Evolutionary conservation across 2,888 invertebrate genomes (phyloP).

Genomic region (Drosophila recens): DNA sequence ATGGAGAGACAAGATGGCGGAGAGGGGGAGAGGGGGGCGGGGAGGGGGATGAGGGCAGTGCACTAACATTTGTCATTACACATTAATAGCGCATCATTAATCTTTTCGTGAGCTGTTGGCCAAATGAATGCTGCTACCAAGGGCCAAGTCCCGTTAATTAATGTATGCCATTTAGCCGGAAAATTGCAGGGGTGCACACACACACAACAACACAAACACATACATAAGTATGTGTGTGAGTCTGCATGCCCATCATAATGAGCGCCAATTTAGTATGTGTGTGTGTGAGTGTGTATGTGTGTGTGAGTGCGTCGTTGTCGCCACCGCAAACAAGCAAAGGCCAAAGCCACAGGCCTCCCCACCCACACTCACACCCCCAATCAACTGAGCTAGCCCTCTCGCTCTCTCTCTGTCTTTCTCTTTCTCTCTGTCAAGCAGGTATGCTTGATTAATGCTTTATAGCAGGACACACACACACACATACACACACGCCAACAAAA

Average conservation of each 20-base stretch:
- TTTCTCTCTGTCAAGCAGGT: slow-evolving; percentile 72
- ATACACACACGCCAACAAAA: slow-evolving; percentile 49
- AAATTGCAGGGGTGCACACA: slow-evolving; percentile 71
- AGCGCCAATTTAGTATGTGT: slow-evolving; percentile 70
- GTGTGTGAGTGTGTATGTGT: slow-evolving; percentile 28
- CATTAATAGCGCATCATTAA: slow-evolving; percentile 84
- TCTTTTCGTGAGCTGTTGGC: slow-evolving; percentile 75
- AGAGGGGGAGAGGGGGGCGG: background rate
- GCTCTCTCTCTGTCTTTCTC: background rate
- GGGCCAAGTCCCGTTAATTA: slow-evolving; percentile 76
- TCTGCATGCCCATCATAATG: slow-evolving; percentile 64
- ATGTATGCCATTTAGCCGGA: slow-evolving; percentile 80
- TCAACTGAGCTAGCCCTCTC: slow-evolving; percentile 11
- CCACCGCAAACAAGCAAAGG: slow-evolving; percentile 79
- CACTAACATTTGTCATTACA: slow-evolving; percentile 83
- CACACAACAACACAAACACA: slow-evolving; percentile 38
- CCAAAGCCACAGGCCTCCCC: slow-evolving; percentile 60
- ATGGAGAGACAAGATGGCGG: background rate
- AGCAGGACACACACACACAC: slow-evolving; percentile 60
- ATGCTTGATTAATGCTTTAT: slow-evolving; percentile 81
- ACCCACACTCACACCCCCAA: background rate
- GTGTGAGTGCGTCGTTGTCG: slow-evolving; percentile 59
- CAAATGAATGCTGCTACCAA: slow-evolving; percentile 66
- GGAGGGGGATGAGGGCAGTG: slow-evolving; percentile 27
- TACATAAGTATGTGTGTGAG: slow-evolving; percentile 21